Conservation (phyloP, 2,888 invertebrate genomes). For the Girardia tigrina region DNA sequence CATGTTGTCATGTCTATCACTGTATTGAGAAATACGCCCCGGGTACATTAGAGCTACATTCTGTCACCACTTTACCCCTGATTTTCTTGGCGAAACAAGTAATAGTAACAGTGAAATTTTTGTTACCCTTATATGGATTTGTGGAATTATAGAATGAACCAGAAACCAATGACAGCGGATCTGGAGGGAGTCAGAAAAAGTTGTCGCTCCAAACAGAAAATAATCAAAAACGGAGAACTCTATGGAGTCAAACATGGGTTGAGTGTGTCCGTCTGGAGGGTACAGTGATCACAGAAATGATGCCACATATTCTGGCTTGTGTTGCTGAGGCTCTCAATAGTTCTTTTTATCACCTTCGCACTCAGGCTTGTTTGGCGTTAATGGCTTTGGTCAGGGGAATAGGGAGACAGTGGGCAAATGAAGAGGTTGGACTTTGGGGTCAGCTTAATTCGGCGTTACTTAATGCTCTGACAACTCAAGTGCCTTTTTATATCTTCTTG, state of each 20-base stretch:
- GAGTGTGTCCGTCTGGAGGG: background rate
- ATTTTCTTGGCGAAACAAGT: constrained; percentile 61
- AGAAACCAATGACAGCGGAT: background rate
- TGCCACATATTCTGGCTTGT: background rate
- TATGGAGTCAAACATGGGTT: background rate
- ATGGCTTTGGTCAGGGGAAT: background rate
- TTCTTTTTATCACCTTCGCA: background rate
- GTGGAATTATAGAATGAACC: background rate
- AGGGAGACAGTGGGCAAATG: background rate
- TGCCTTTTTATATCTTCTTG: no score
- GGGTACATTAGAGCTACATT: constrained; percentile 66
- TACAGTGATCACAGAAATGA: background rate
- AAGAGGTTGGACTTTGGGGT: background rate
- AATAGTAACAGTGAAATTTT: no score
- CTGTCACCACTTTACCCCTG: constrained; percentile 64
- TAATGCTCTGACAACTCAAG: background rate
- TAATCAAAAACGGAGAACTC: background rate
- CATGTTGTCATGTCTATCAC: constrained; percentile 56
- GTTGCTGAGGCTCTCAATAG: background rate
- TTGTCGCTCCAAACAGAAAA: background rate
- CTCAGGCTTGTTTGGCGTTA: background rate
- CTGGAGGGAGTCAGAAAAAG: background rate
- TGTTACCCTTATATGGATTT: background rate
- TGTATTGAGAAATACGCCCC: constrained; percentile 66
- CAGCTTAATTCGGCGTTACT: background rate